Evolutionary conservation across 2,888 invertebrate species (phyloP).

Genomic region (Plebejus melissa): DNA sequence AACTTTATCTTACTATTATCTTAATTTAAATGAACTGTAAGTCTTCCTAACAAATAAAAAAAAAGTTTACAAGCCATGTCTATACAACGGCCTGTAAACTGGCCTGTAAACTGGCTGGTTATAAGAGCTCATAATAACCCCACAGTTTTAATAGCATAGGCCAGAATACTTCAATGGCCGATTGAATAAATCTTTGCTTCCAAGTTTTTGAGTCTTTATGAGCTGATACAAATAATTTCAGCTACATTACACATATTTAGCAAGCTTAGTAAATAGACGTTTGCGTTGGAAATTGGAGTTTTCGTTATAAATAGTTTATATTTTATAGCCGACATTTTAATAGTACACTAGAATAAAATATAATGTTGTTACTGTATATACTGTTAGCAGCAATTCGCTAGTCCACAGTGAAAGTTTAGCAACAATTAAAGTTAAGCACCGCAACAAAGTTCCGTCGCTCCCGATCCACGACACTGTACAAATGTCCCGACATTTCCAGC

Average conservation of each 20-base stretch:
- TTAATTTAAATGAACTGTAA: too few relatives aligned
- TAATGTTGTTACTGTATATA: neutral
- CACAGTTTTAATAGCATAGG: constrained; percentile 6
- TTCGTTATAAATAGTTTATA: neutral
- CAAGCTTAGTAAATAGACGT: neutral
- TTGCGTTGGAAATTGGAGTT: neutral
- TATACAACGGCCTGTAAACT: too few relatives aligned
- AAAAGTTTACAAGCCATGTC: too few relatives aligned
- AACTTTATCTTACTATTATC: too few relatives aligned
- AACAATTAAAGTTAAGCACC: neutral
- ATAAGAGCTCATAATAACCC: too few relatives aligned
- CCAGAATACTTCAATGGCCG: neutral
- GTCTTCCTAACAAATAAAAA: too few relatives aligned
- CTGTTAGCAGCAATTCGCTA: neutral
- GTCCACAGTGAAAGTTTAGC: neutral
- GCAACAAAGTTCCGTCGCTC: neutral
- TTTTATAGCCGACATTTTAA: neutral
- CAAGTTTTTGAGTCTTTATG: neutral
- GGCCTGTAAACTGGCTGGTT: too few relatives aligned
- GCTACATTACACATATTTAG: neutral
- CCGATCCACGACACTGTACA: neutral
- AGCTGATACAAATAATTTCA: neutral
- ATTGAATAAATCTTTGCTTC: neutral
- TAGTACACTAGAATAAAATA: neutral
- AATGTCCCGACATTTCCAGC: neutral